Base-by-base conservation (phyloP, 2,888 invertebrate species). In the Tuberolachnus salignus region DNA sequence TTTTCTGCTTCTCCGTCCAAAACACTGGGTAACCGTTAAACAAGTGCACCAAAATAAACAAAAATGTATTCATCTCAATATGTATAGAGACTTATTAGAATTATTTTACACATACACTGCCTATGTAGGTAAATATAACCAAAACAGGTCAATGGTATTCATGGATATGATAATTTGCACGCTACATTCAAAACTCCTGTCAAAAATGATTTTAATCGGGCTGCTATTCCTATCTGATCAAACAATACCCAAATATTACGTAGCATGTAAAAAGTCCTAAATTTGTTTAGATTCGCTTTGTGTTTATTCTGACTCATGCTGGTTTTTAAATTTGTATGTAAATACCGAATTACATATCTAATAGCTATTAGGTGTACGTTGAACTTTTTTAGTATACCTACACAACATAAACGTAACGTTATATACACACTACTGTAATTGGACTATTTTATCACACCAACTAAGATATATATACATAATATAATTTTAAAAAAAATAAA, bases 101-200 rank as follows among this genome's bases (percentile, higher is more conserved):
- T n/a, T n/a, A n/a, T 57, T 71, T 46, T 71, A 71, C 26, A 71
- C 44, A 46, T 71, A 23, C 3, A 46, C 23, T 59, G 6, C 34
- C 34, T 34, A 34, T 3, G 34, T 34, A 46, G 13, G 46, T 26
- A 59, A 44, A 70, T 71, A 71, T n/a, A 46, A 14, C 46, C 71
- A 59, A 59, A 71, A 59, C 59, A 59, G 71, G 57, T 59, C 59
- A 71, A 59, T 71, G 59, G 57, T 71, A 71, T 71, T 71, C 46
- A 71, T 46, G 26, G 59, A 59, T 46, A 71, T 71, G 59, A 59
- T 71, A 46, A 71, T 59, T 57, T 71, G 46, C 3, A 59, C 46
- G 11, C 46, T 46, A 26, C 44, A 71, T 59, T 71, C 71, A 71
- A 71, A 26, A 53, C n/a, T 46, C 57, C 46, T 53, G 57, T 57